Evolutionary conservation across 2,113 vertebrate species (phyloP).

Genomic region (Megatriorchis doriae): DNA sequence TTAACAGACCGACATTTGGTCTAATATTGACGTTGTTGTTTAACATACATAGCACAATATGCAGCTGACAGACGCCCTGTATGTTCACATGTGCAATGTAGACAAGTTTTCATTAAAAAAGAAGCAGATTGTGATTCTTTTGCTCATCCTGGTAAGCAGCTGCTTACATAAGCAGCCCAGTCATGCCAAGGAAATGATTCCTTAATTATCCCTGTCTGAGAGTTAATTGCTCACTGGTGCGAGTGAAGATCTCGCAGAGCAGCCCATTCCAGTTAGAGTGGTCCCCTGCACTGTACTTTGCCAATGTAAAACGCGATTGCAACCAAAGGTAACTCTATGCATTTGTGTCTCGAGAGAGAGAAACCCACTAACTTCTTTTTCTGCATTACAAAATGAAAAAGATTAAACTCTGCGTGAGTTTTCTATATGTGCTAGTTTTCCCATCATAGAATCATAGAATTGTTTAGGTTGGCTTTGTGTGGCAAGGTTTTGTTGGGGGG

Average conservation of each 20-base stretch:
- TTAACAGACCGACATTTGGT: background rate
- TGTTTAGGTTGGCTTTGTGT: no score
- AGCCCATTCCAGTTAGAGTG: background rate
- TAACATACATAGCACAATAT: background rate
- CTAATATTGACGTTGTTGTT: accelerated
- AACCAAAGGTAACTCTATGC: accelerated
- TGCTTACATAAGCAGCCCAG: background rate
- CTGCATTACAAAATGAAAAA: background rate
- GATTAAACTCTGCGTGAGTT: background rate
- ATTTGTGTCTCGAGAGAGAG: background rate
- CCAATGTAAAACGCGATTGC: background rate
- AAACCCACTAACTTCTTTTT: background rate
- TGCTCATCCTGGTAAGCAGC: background rate
- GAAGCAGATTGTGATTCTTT: background rate
- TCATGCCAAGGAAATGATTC: background rate
- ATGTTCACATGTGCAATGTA: background rate
- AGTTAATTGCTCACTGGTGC: background rate
- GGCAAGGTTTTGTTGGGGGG: no score
- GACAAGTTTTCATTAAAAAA: background rate
- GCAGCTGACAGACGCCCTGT: background rate
- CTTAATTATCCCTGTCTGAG: background rate
- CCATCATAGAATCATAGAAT: background rate
- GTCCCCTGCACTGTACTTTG: accelerated
- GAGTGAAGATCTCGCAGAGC: background rate
- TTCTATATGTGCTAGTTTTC: background rate